Percentiles rank a stretch among this genome's conserved stretches.
These are phyloP conservation scores for Bombus vancouverensis DNA, from an alignment of 1,140 invertebrate genomes.

Conservation along the genomic window DNA sequence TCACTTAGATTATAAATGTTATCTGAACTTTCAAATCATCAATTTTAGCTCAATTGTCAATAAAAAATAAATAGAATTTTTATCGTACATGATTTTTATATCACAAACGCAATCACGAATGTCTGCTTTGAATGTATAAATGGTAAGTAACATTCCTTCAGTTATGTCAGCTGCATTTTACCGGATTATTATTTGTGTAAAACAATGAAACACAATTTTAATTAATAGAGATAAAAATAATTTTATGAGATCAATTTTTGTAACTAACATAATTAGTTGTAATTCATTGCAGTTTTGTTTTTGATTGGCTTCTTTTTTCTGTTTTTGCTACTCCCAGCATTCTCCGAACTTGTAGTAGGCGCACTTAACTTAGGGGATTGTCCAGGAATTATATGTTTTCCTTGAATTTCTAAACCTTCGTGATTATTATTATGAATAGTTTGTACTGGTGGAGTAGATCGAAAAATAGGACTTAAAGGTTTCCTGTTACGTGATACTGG, in stretches of 20 bases:
- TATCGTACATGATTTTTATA: background rate
- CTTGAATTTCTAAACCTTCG: constrained; percentile 56
- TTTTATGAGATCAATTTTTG: background rate
- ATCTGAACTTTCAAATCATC: constrained; percentile 19
- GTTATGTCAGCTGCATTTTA: background rate
- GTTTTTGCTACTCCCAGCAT: constrained; percentile 12
- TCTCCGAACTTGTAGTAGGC: constrained; percentile 34
- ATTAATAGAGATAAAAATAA: constrained; percentile 4
- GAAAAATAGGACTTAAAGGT: constrained; percentile 75
- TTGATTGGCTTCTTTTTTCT: constrained; percentile 39
- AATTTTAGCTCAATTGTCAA: background rate
- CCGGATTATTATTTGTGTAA: background rate
- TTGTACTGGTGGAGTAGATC: constrained; percentile 42
- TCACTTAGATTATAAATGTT: constrained; percentile 9
- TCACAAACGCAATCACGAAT: background rate
- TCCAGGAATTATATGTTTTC: constrained; percentile 50
- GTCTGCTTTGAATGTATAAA: background rate
- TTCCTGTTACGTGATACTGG: constrained; percentile 59
- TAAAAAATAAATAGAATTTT: constrained; percentile 8
- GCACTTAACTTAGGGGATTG: constrained; percentile 53
- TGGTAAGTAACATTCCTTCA: background rate
- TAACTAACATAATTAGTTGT: background rate
- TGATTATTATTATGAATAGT: constrained; percentile 27
- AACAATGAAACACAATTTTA: constrained; percentile 7
- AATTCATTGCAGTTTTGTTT: constrained; percentile 22